Conservation (phyloP, 2,113 vertebrate species). For the Bambusicola thoracicus region DNA sequence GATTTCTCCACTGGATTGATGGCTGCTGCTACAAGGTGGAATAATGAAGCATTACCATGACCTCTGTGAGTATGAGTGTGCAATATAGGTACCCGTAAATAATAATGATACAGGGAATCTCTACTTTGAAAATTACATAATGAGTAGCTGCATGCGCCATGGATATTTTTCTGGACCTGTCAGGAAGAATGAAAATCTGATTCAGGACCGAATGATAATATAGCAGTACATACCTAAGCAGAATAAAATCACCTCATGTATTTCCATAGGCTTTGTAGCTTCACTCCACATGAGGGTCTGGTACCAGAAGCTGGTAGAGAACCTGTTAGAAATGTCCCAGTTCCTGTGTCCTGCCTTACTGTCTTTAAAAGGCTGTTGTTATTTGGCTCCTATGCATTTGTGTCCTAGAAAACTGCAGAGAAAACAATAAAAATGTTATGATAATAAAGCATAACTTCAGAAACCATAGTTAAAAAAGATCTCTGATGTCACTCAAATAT, state of each 20-base stretch:
- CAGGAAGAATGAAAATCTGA: background rate
- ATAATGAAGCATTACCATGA: background rate
- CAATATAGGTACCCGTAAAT: background rate
- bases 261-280: background rate
- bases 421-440: background rate
- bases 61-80: background rate
- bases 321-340: background rate
- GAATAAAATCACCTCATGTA: background rate
- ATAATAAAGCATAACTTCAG: background rate
- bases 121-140: background rate
- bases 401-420: background rate
- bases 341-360: background rate
- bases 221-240: background rate
- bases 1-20: background rate
- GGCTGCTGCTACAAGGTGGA: background rate
- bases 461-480: background rate
- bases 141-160: background rate
- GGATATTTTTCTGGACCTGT: background rate
- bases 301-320: background rate
- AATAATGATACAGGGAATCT: background rate
- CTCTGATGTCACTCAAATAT: background rate
- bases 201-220: background rate
- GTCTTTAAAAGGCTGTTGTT: background rate
- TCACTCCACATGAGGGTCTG: background rate
- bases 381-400: accelerated